These are phyloP conservation scores for Pelvicachromis taeniatus DNA, from an alignment of 2,113 vertebrate genomes.

Conservation along the genomic window DNA sequence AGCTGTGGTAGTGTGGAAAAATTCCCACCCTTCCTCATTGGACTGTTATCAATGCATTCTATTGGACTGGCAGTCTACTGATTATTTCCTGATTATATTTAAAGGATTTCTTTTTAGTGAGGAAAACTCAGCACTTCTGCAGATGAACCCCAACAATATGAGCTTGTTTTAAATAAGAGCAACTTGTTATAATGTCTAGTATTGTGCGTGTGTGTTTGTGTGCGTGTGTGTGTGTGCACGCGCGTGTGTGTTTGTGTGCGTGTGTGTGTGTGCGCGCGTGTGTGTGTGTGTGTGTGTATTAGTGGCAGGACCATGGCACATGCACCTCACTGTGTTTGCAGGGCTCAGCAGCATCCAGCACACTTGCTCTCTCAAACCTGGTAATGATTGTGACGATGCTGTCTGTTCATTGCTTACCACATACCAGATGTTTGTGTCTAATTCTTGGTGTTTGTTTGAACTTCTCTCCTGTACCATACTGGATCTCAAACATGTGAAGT, in stretches of 20 bases:
- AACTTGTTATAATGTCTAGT: not conserved
- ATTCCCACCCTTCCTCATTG: not conserved
- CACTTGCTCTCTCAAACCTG: not conserved
- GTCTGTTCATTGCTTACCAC: not conserved
- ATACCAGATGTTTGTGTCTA: not conserved
- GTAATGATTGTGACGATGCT: not conserved
- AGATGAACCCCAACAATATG: not conserved
- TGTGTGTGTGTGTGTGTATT: not conserved
- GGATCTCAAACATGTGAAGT: not conserved
- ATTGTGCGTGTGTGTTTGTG: not conserved
- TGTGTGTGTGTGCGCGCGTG: not conserved
- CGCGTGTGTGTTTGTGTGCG: not conserved
- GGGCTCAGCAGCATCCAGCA: slow-evolving; percentile 33
- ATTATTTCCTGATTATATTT: not conserved
- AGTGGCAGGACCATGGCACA: slow-evolving; percentile 59
- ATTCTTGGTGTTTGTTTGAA: slow-evolving; percentile 6
- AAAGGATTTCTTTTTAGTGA: not conserved
- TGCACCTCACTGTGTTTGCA: slow-evolving; percentile 49
- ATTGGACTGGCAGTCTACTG: not conserved
- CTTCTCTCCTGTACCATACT: not conserved
- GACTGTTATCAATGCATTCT: not conserved
- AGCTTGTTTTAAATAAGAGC: not conserved
- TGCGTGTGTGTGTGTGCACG: not conserved
- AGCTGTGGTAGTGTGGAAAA: not conserved
- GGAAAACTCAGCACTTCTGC: not conserved